phyloP scores from a whole-genome alignment of 2,888 invertebrate species.

The Sinohyriopsis cumingii region DNA sequence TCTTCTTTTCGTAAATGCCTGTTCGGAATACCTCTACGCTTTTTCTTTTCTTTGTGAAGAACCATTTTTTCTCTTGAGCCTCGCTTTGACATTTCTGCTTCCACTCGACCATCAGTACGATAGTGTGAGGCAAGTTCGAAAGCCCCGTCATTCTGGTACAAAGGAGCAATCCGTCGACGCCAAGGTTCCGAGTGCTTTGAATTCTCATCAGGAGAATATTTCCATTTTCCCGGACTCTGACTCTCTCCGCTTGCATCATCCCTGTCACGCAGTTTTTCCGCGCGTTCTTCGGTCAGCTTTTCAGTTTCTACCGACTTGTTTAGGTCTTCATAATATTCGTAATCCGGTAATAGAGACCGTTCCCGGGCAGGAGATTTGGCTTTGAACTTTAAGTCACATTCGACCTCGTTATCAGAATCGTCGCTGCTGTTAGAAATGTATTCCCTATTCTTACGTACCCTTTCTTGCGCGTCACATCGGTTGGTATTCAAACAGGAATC shows the following conservation, averaged over 20 bases:
- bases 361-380: too few species aligned
- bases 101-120: slow-evolving; percentile 8
- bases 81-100: neutral
- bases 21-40: slow-evolving; percentile 10
- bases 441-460: too few species aligned
- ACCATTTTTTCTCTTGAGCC: neutral
- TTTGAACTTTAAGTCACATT: too few species aligned
- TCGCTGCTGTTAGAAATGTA: too few species aligned
- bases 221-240: neutral
- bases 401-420: too few species aligned
- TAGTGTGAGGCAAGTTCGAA: slow-evolving; percentile 10
- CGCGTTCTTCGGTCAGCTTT: neutral
- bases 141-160: slow-evolving; percentile 1
- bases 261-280: neutral
- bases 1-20: slow-evolving; percentile 3
- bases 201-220: neutral
- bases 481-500: too few species aligned
- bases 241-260: neutral
- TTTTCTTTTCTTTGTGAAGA: slow-evolving; percentile 3
- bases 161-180: neutral
- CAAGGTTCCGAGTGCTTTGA: neutral
- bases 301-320: too few species aligned
- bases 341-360: too few species aligned
- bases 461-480: too few species aligned
- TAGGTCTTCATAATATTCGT: too few species aligned